These are phyloP conservation scores for Piprites chloris DNA, from an alignment of 2,113 vertebrate species.

Conservation along the genomic window DNA sequence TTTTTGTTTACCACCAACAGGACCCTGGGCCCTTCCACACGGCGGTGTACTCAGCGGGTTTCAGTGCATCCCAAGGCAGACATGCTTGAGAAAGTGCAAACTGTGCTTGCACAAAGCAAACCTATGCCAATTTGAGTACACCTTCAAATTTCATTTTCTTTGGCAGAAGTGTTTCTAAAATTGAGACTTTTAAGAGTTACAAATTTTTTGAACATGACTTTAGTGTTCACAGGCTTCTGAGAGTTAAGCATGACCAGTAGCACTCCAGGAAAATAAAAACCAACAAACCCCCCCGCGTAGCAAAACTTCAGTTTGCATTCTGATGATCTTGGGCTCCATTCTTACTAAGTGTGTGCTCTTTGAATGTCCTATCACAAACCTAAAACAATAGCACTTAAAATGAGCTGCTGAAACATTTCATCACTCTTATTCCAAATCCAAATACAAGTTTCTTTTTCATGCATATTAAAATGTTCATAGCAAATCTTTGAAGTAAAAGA, in stretches of 20 bases:
- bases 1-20: slow-evolving; percentile 25
- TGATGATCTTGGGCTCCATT: not conserved
- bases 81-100: not conserved
- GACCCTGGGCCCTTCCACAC: not conserved
- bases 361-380: not conserved
- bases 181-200: not conserved
- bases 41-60: not conserved
- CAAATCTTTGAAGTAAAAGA: not conserved
- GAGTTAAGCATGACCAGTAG: not conserved
- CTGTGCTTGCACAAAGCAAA: not conserved
- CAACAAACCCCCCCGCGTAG: not conserved
- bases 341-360: not conserved
- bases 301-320: not conserved
- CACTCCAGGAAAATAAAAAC: not conserved
- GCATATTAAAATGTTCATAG: not conserved
- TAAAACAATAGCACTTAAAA: not conserved
- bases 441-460: not conserved
- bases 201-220: not conserved
- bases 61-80: not conserved
- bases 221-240: not conserved
- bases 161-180: not conserved
- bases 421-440: not conserved
- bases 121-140: not conserved
- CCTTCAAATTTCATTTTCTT: not conserved
- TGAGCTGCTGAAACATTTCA: not conserved